Evolutionary conservation across 2,888 invertebrate species (phyloP).

Genomic region (Elysia crispata): DNA sequence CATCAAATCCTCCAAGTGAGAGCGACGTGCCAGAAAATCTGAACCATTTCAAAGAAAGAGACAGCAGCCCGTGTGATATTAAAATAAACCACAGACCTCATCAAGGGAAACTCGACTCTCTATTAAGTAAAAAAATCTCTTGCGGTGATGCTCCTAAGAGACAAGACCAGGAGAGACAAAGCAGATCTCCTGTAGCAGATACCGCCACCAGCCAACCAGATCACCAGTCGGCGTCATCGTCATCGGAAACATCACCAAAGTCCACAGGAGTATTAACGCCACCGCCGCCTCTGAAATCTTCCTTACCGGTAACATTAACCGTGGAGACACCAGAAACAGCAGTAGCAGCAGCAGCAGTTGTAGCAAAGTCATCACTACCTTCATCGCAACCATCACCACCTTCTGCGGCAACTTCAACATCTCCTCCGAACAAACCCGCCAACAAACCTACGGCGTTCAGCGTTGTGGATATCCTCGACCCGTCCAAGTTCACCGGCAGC

Average conservation of each 20-base stretch:
- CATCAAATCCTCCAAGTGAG: too few relatives aligned
- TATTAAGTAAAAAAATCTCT: too few relatives aligned
- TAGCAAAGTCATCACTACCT: background rate
- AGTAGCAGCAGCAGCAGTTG: background rate
- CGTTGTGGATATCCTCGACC: conserved; percentile 70
- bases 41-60: too few relatives aligned
- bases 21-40: too few relatives aligned
- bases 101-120: background rate
- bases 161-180: background rate
- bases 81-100: background rate
- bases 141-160: too few relatives aligned
- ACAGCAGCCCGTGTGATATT: too few relatives aligned
- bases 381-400: background rate
- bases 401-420: background rate
- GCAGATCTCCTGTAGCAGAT: background rate
- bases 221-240: background rate
- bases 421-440: background rate
- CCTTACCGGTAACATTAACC: background rate
- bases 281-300: background rate
- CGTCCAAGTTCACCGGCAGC: conserved; percentile 67
- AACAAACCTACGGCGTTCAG: conserved; percentile 66
- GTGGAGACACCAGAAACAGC: background rate
- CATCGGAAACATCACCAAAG: background rate
- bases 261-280: background rate
- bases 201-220: too few relatives aligned